phyloP scores from a whole-genome alignment of 2,888 invertebrate genomes.

The Eupithecia centaureata region DNA sequence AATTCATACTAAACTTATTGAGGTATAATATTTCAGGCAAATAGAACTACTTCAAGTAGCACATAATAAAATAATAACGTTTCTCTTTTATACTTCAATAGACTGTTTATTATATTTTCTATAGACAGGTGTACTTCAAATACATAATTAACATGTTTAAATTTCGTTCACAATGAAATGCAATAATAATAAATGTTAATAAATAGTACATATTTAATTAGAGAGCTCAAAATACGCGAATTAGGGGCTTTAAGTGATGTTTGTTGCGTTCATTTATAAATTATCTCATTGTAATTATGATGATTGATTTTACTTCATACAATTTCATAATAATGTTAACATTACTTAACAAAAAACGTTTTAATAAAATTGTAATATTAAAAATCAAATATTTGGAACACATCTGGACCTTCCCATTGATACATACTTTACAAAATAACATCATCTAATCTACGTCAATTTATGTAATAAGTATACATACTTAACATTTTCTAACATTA shows the following conservation, averaged over 20 bases:
- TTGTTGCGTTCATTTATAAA: slow-evolving; percentile 49
- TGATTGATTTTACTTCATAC: slow-evolving; percentile 45
- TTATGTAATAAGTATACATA: slow-evolving; percentile 25
- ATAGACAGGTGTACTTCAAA: slow-evolving; percentile 47
- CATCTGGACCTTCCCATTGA: slow-evolving; percentile 70
- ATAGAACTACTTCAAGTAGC: slow-evolving; percentile 71
- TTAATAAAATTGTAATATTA: slow-evolving; percentile 66
- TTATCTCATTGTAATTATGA: slow-evolving; percentile 41
- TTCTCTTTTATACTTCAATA: slow-evolving; percentile 48
- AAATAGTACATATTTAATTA: slow-evolving; percentile 53
- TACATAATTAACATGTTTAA: slow-evolving; percentile 54
- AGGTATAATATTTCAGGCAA: slow-evolving; percentile 80
- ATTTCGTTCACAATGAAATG: slow-evolving; percentile 65
- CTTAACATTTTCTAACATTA: slow-evolving; percentile 36
- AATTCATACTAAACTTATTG: slow-evolving; percentile 80
- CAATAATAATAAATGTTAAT: slow-evolving; percentile 50
- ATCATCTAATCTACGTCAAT: slow-evolving; percentile 68
- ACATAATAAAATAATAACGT: slow-evolving; percentile 69
- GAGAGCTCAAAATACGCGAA: slow-evolving; percentile 63
- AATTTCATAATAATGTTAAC: slow-evolving; percentile 48
- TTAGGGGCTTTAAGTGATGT: slow-evolving; percentile 62
- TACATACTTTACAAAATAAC: slow-evolving; percentile 69
- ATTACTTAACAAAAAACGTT: slow-evolving; percentile 63
- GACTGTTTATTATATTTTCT: slow-evolving; percentile 59
- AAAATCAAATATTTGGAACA: slow-evolving; percentile 78